Percentiles rank a stretch among this genome's conserved stretches.
Conservation (phyloP, 2,888 invertebrate species). For the Lamellibrachia columna region DNA sequence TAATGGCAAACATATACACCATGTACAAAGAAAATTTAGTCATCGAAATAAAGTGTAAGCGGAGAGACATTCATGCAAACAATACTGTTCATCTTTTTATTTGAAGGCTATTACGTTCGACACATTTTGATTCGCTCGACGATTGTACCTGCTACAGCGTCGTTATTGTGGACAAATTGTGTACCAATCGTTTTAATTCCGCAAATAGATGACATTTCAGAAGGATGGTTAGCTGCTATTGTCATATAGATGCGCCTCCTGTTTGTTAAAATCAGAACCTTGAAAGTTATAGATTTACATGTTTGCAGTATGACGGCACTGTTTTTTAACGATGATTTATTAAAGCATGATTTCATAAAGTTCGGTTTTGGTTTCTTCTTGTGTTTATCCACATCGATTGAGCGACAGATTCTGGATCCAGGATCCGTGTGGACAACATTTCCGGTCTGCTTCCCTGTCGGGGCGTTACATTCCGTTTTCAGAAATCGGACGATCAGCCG, state of each 20-base stretch:
- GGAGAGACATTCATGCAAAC: not conserved
- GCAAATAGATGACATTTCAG: too few relatives aligned
- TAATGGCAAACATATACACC: not conserved
- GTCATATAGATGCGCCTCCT: too few relatives aligned
- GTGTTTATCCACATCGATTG: not conserved
- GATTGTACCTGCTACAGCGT: too few relatives aligned
- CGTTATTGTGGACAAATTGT: too few relatives aligned
- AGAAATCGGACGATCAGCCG: not conserved
- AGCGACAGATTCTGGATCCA: not conserved
- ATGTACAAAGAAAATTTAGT: not conserved
- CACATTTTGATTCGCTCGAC: not conserved
- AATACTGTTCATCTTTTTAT: not conserved
- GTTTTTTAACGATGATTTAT: not conserved
- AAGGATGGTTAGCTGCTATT: too few relatives aligned
- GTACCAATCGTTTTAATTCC: too few relatives aligned
- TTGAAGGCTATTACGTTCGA: not conserved
- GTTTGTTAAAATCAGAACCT: too few relatives aligned
- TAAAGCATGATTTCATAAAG: not conserved
- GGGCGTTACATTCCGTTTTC: not conserved
- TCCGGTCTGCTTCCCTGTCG: not conserved
- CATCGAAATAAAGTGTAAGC: not conserved
- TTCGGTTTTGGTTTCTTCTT: not conserved
- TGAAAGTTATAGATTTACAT: too few relatives aligned
- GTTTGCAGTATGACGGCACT: too few relatives aligned
- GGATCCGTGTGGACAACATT: not conserved